A percentile compares a stretch with the other conserved stretches of the same genome.
These are phyloP conservation scores for Sorex fumeus DNA, from an alignment of 2,113 vertebrate genomes.

Conservation along the genomic window DNA sequence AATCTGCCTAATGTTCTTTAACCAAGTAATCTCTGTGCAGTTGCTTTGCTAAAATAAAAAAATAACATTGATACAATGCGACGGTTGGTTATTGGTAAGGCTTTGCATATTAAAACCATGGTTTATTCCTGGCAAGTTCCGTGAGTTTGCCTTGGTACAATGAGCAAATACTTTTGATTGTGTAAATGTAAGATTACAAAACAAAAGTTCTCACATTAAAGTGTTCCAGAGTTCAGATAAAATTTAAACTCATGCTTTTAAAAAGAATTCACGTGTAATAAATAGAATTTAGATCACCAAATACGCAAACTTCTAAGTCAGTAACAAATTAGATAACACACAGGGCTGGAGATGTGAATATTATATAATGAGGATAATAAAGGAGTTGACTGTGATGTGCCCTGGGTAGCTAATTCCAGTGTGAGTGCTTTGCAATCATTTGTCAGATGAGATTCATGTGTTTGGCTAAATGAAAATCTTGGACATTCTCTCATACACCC, in stretches of 20 bases:
- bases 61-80: background rate
- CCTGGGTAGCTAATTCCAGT: constrained; percentile 71
- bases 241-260: constrained; percentile 63
- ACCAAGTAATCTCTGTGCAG: background rate
- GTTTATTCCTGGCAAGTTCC: constrained; percentile 26
- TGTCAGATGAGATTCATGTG: constrained; percentile 76
- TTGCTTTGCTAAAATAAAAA: constrained; percentile 57
- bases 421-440: constrained; percentile 70
- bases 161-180: constrained; percentile 54
- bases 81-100: no score
- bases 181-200: constrained; percentile 68
- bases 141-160: constrained; percentile 49
- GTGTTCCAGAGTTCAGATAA: constrained; percentile 49
- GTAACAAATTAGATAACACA: constrained; percentile 69
- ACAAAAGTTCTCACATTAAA: constrained; percentile 49
- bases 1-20: constrained; percentile 8
- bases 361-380: constrained; percentile 84
- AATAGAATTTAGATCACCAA: constrained; percentile 68
- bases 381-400: constrained; percentile 66
- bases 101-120: constrained; percentile 43
- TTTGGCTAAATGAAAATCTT: constrained; percentile 82
- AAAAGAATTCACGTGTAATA: constrained; percentile 53
- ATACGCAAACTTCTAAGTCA: constrained; percentile 69
- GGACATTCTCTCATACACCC: constrained; percentile 76
- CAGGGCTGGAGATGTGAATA: constrained; percentile 74